Base-by-base conservation (phyloP, 2,888 invertebrate species). In the Apamea crenata region DNA sequence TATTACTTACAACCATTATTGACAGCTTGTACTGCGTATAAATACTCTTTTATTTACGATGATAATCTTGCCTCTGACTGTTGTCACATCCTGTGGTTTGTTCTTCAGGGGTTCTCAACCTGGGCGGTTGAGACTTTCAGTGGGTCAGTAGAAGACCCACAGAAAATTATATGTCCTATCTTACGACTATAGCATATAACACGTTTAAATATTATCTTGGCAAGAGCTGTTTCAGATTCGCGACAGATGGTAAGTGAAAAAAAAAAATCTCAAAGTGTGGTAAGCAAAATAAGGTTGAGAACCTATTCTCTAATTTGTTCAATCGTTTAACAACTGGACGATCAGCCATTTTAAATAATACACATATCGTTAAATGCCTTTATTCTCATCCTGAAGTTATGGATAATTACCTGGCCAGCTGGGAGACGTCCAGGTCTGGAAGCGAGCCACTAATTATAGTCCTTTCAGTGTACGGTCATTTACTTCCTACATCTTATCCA, bases 371-470 rank as follows among this genome's bases (percentile, higher is more conserved):
- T 59, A 53, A 44, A 61, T 12, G 10, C 25, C 6, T 75, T 32
- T 68, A 67, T 68, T 44, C 1, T 25, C 47, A 47, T 75, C 0
- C n/a, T 67, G 36, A 32, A 32, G n/a, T 53, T 53, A 67, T 18
- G 18, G 50, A 61, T 53, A 25, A 71, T 71, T 78, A 44, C 36
- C 14, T 56, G n/a, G 21, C 8, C 69, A 82, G 69, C 14, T 83
- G 77, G 65, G 32, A 36, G 29, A 75, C 32, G 53, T 75, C 53
- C 69, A 69, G 63, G 36, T 29, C 18, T 69, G 25, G 8, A 75
- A 63, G 4, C 5, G 16, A 16, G 21, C 7, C n/a, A 32, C 59
- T n/a, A 76, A 76, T 82, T 76, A 69, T 14, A 50, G n/a, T 32
- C 16, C 1, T 32, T 47, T 65, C n/a, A 32, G n/a, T 8, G 1